Evolutionary conservation across 2,797 vertebrate species (phyloP).

Genomic region (Anabas testudineus): DNA sequence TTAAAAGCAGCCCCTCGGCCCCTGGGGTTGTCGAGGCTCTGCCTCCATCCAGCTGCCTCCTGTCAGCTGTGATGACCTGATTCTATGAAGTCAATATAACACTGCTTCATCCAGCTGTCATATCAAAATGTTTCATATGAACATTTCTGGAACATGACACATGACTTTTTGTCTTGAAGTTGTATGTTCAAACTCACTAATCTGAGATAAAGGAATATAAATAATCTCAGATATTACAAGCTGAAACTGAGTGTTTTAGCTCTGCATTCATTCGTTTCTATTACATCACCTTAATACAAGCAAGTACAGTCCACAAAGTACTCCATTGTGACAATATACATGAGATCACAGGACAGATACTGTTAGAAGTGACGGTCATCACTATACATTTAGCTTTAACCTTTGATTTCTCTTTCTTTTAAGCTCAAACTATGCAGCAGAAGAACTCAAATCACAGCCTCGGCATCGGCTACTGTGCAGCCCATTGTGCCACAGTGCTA

Average conservation of each 20-base stretch:
- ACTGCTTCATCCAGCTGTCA: background rate
- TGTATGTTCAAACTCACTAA: background rate
- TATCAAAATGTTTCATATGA: background rate
- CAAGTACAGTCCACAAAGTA: too few species aligned
- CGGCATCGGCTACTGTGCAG: background rate
- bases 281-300: too few species aligned
- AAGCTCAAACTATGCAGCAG: background rate
- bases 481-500: background rate
- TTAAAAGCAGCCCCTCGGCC: constrained; percentile 21
- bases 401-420: too few species aligned
- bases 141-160: too few species aligned
- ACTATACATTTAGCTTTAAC: too few species aligned
- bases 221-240: background rate
- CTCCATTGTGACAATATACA: too few species aligned
- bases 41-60: constrained; percentile 5
- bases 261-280: too few species aligned
- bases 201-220: background rate
- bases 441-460: background rate
- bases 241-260: too few species aligned
- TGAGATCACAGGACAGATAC: too few species aligned
- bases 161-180: too few species aligned
- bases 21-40: background rate
- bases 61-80: too few species aligned
- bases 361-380: too few species aligned
- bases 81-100: constrained; percentile 13